Base-by-base conservation (phyloP, 1,140 invertebrate genomes). In the Hesperophylax magnus region DNA sequence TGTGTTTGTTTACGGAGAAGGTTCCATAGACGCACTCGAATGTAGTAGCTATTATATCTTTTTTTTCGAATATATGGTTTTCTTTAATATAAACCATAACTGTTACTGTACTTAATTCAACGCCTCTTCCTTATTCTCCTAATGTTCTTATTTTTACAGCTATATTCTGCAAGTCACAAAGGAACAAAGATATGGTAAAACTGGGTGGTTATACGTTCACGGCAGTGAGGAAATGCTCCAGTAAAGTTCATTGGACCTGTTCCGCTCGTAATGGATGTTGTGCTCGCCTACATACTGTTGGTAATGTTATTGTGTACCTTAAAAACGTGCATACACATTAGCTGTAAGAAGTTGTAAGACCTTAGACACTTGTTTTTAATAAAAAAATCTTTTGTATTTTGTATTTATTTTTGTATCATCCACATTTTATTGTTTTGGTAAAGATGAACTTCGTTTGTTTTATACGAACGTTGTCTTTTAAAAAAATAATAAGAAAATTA, bases 251-350 rank as follows among this genome's bases (percentile, higher is more conserved):
- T 9, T 81, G 80, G 80, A 17, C 79, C 31, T 87, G 87, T 18
- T 86, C 86, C 7, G 86, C 86, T 0, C 85, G 86, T 52, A 83
- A 69, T 47, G 82, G 85, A 3, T 87, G 86, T 53, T 78, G 60
- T 18, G 86, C 85, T 3, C 71, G 82, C 15, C 54, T 75, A 14
- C 72, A 75, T 17, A 87, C 86, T 1, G 17, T 84, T 9, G 79
- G 81, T 8, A 67, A 39, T 53, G 17, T 47, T 18, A 67, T 77
- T 47, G 31, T 77, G 0, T 63, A 15, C n/a, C 0, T 14, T 15
- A 77, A 77, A 47, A 77, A 63, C 17, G 14, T 20, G 0, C 76
- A 77, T 22, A 52, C 18, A 6, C 76, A 77, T 77, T 77, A 75
- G 18, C 18, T 20, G 56, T 5, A 20, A 17, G 6, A n/a, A 9